Percentiles rank a stretch among this genome's conserved stretches.
These are phyloP conservation scores for Frankliniella intonsa DNA, from an alignment of 2,888 invertebrate species.

Conservation along the genomic window DNA sequence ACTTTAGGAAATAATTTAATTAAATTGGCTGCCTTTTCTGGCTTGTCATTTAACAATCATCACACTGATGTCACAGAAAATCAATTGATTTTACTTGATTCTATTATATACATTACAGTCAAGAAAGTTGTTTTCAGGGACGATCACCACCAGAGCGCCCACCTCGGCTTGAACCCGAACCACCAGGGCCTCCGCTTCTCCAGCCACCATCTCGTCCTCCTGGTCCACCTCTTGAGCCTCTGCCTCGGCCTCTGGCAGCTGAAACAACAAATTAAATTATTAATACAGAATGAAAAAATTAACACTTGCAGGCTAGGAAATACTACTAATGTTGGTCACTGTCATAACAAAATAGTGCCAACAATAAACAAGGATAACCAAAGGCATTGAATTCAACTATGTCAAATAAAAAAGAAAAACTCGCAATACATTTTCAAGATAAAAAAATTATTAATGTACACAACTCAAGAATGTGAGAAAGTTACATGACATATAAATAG, in stretches of 20 bases:
- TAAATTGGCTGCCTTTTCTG: background rate
- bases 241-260: slow-evolving; percentile 60
- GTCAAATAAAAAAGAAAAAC: background rate
- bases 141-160: slow-evolving; percentile 2
- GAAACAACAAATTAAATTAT: slow-evolving; percentile 37
- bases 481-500: background rate
- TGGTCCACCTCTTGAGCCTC: slow-evolving; percentile 44
- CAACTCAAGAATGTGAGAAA: background rate
- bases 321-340: no score
- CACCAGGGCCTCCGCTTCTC: background rate
- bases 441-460: background rate
- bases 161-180: background rate
- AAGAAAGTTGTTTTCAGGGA: background rate
- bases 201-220: slow-evolving; percentile 19
- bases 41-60: no score
- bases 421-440: background rate
- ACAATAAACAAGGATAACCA: background rate
- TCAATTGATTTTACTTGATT: background rate
- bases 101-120: background rate
- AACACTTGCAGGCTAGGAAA: no score
- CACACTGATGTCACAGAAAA: background rate
- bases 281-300: background rate
- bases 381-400: background rate
- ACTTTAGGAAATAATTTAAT: background rate
- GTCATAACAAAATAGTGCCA: background rate